These are phyloP conservation scores for Lethenteron reissneri DNA, from an alignment of 2,113 vertebrate genomes.

Conservation along the genomic window DNA sequence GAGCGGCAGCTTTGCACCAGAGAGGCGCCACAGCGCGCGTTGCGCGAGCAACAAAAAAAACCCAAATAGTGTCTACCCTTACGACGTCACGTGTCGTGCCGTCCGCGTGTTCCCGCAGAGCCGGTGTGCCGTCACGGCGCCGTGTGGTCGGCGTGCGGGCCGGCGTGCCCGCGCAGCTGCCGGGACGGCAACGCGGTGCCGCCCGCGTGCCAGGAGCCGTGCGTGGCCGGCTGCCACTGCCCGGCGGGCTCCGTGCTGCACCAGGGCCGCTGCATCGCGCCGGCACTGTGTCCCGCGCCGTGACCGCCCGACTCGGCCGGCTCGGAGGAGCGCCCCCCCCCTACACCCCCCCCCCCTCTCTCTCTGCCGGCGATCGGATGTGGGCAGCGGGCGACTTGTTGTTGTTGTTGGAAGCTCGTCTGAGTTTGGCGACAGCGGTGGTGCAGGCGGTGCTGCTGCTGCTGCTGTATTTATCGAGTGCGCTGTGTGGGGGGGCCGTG, in stretches of 20 bases:
- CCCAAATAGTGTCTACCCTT: too few species aligned
- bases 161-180: slow-evolving; percentile 74
- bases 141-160: slow-evolving; percentile 82
- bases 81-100: too few species aligned
- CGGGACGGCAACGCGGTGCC: slow-evolving; percentile 96
- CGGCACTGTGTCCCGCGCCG: slow-evolving; percentile 69
- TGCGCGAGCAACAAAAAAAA: neutral
- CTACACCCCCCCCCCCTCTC: neutral
- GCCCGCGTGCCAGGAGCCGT: slow-evolving; percentile 47
- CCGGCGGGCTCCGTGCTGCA: slow-evolving; percentile 67
- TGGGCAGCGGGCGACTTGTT: neutral
- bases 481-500: too few species aligned
- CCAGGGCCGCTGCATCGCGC: slow-evolving; percentile 72
- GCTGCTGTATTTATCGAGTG: too few species aligned
- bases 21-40: slow-evolving; percentile 10
- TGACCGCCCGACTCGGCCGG: slow-evolving; percentile 24
- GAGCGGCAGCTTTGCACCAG: neutral
- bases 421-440: neutral
- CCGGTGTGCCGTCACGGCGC: slow-evolving; percentile 77
- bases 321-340: neutral
- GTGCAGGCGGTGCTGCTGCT: too few species aligned
- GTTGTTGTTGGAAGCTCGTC: slow-evolving; percentile 2
- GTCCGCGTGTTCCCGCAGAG: slow-evolving; percentile 19
- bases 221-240: slow-evolving; percentile 82
- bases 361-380: neutral